phyloP scores from a whole-genome alignment of 2,797 vertebrate genomes.

The Eleutherodactylus coqui region DNA sequence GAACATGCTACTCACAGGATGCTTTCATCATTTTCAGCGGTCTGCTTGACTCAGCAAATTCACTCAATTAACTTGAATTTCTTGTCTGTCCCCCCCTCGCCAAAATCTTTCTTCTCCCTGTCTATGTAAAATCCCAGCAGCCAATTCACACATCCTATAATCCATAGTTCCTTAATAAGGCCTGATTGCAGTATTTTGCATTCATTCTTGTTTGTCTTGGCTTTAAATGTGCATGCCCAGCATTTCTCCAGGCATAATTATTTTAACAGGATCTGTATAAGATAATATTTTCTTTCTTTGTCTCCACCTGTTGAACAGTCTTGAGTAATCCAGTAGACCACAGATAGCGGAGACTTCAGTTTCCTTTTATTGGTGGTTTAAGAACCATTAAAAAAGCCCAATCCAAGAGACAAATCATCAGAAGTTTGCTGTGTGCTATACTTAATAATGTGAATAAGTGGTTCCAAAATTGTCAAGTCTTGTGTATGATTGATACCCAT shows the following conservation, averaged over 20 bases:
- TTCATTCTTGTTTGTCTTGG: slow-evolving; percentile 19
- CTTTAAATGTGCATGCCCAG: not conserved
- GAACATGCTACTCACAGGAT: not conserved
- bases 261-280: not conserved
- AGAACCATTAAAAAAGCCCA: not conserved
- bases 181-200: slow-evolving; percentile 16
- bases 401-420: no score
- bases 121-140: slow-evolving; percentile 18
- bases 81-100: not conserved
- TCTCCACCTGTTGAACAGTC: slow-evolving; percentile 4
- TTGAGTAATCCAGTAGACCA: not conserved
- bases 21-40: not conserved
- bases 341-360: not conserved
- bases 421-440: no score
- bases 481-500: no score
- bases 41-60: not conserved
- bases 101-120: not conserved
- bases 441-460: no score
- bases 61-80: slow-evolving; percentile 24
- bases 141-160: slow-evolving; percentile 18
- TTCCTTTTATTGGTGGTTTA: not conserved
- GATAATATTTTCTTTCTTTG: not conserved
- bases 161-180: not conserved
- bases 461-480: no score
- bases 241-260: not conserved